Evolutionary conservation across 2,113 vertebrate species (phyloP).

Genomic region (Stercorarius parasiticus): DNA sequence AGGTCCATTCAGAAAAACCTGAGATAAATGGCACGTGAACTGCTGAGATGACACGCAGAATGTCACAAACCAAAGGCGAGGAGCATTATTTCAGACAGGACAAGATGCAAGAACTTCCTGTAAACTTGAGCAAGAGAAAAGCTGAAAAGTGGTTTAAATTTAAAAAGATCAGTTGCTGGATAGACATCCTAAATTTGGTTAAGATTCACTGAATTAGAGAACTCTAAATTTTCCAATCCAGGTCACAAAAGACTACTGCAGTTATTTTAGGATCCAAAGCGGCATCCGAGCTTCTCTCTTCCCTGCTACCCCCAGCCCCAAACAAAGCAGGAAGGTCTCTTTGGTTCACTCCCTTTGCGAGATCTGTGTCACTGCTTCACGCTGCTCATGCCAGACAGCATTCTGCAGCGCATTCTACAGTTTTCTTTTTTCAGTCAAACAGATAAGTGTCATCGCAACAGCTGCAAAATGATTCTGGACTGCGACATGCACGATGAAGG

Average conservation of each 20-base stretch:
- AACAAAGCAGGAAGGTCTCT: neutral
- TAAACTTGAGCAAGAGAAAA: neutral
- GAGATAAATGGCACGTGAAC: slow-evolving; percentile 57
- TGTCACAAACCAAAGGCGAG: neutral
- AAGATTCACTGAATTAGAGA: neutral
- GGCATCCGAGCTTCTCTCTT: neutral
- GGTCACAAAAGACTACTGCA: neutral
- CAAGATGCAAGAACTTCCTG: neutral
- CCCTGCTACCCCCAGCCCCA: neutral
- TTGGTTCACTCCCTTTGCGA: neutral
- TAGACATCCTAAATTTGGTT: neutral
- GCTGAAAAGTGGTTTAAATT: neutral
- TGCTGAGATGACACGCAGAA: neutral
- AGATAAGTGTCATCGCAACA: neutral
- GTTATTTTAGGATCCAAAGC: neutral
- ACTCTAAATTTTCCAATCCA: neutral
- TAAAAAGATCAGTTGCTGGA: neutral
- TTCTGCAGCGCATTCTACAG: accelerated
- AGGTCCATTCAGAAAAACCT: slow-evolving; percentile 38
- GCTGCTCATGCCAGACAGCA: neutral
- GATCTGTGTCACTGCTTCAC: neutral
- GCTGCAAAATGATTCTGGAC: neutral
- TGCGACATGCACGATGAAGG: neutral
- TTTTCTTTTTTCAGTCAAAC: neutral
- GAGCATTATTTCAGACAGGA: neutral